Conservation (phyloP, 2,888 invertebrate genomes). For the Orthosia gothica region DNA sequence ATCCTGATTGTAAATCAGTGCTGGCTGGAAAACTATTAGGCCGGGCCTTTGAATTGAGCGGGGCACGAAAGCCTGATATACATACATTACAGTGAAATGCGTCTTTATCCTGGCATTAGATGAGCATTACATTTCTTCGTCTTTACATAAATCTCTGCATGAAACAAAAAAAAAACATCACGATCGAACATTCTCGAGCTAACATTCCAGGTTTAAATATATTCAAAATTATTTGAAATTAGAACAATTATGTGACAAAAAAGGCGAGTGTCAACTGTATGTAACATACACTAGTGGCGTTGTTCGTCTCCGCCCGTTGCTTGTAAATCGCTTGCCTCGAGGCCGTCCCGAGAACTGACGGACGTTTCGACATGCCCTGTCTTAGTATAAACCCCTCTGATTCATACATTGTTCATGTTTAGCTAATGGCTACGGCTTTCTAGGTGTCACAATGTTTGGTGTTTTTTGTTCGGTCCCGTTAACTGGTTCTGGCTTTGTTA, state of each 20-base stretch:
- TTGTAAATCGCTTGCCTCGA: constrained; percentile 76
- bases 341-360: constrained; percentile 76
- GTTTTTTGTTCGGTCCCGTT: constrained; percentile 59
- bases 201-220: constrained; percentile 35
- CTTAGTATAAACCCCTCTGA: constrained; percentile 84
- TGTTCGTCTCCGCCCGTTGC: constrained; percentile 73
- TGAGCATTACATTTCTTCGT: constrained; percentile 53
- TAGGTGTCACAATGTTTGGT: constrained; percentile 72
- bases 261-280: constrained; percentile 53
- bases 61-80: constrained; percentile 61
- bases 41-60: constrained; percentile 70
- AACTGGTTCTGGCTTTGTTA: constrained; percentile 47
- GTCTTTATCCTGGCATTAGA: constrained; percentile 57
- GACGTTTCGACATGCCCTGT: constrained; percentile 85
- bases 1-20: constrained; percentile 91
- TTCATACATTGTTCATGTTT: constrained; percentile 82
- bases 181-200: not conserved
- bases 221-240: constrained; percentile 59
- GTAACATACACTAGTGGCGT: constrained; percentile 61
- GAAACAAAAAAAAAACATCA: constrained; percentile 9
- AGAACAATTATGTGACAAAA: constrained; percentile 63
- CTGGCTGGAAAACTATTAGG: constrained; percentile 79
- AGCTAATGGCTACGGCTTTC: constrained; percentile 81
- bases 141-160: constrained; percentile 28
- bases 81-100: constrained; percentile 62